Conservation (phyloP, 2,797 vertebrate species). For the Astyanax mexicanus region DNA sequence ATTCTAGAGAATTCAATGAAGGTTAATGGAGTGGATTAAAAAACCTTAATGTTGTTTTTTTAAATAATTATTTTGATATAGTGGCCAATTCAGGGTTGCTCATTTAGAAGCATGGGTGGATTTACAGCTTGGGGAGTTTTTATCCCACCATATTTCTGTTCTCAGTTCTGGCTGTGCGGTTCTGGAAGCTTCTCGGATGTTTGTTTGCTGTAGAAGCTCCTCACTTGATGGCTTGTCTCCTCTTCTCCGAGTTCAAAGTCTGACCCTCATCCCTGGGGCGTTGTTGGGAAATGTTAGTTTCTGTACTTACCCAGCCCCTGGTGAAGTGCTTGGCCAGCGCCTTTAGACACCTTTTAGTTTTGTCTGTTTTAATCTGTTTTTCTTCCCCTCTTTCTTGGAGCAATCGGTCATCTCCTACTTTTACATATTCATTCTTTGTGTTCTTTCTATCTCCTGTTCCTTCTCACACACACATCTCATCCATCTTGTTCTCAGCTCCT, state of each 20-base stretch:
- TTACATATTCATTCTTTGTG: background rate
- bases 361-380: background rate
- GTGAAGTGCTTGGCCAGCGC: background rate
- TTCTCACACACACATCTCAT: background rate
- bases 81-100: too few relatives aligned
- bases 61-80: too few relatives aligned
- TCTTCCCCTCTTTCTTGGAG: background rate
- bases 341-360: background rate
- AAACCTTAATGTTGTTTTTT: too few relatives aligned
- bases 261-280: constrained; percentile 20
- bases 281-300: constrained; percentile 37
- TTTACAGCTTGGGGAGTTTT: background rate
- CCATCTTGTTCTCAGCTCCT: constrained; percentile 10
- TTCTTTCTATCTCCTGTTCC: background rate
- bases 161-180: background rate
- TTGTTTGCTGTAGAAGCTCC: constrained; percentile 24
- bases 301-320: background rate
- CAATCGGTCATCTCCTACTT: background rate
- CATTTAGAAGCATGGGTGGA: background rate
- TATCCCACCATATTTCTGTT: background rate
- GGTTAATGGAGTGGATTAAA: too few relatives aligned
- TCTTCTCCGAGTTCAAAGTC: constrained; percentile 38
- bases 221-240: constrained; percentile 43
- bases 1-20: too few relatives aligned
- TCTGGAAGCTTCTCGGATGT: background rate